phyloP scores from a whole-genome alignment of 2,888 invertebrate genomes.

The Subacronicta megacephala region DNA sequence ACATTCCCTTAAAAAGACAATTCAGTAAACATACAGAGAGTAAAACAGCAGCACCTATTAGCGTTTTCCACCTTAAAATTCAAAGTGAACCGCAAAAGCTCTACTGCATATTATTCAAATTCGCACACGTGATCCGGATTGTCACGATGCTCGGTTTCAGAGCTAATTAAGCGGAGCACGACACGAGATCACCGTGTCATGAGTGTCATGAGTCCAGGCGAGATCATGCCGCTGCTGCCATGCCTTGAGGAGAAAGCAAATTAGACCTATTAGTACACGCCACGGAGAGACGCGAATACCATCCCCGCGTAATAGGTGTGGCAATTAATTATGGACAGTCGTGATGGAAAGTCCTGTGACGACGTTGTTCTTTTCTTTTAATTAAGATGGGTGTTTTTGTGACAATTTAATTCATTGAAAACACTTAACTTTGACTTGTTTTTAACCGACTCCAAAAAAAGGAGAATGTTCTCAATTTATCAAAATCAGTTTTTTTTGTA shows the following conservation, averaged over 20 bases:
- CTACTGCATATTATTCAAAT: constrained; percentile 59
- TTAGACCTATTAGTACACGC: constrained; percentile 79
- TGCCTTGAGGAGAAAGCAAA: constrained; percentile 74
- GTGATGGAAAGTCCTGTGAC: constrained; percentile 43
- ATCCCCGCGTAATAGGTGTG: constrained; percentile 63
- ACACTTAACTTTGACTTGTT: too few relatives aligned
- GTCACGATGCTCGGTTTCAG: constrained; percentile 49
- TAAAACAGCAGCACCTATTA: constrained; percentile 23
- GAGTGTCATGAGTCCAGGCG: constrained; percentile 57
- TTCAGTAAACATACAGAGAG: constrained; percentile 4
- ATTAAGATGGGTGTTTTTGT: constrained; percentile 12
- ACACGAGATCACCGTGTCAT: constrained; percentile 69
- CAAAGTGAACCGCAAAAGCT: constrained; percentile 32
- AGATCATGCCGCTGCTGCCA: constrained; percentile 68
- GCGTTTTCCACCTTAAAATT: constrained; percentile 39
- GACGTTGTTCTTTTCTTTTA: constrained; percentile 27
- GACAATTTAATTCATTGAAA: too few relatives aligned
- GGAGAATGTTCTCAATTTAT: too few relatives aligned
- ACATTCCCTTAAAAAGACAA: constrained; percentile 17
- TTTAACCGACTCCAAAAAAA: too few relatives aligned
- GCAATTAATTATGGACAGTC: constrained; percentile 63
- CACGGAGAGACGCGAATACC: constrained; percentile 66
- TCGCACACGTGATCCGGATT: constrained; percentile 61
- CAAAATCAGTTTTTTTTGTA: too few relatives aligned
- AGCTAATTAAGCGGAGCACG: constrained; percentile 82